These are phyloP conservation scores for Mylabris sibirica DNA, from an alignment of 2,888 invertebrate genomes.

Conservation along the genomic window DNA sequence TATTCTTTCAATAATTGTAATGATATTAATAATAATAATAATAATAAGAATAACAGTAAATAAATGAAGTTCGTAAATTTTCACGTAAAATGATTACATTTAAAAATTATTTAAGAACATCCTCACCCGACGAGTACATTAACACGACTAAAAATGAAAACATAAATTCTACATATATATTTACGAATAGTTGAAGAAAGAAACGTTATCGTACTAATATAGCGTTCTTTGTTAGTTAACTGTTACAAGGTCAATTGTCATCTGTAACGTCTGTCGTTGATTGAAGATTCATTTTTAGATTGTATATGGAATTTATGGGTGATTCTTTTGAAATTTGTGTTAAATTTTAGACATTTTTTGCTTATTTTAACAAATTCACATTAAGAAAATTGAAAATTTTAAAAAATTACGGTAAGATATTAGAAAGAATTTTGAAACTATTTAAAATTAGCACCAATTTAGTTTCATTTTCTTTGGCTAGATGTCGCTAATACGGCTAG, in stretches of 20 bases:
- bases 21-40: background rate
- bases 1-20: slow-evolving; percentile 49
- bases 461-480: too few species aligned
- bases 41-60: too few species aligned
- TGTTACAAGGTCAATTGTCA: background rate
- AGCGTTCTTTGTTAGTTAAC: background rate
- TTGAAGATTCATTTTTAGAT: background rate
- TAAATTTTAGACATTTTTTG: background rate
- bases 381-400: background rate
- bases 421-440: too few species aligned
- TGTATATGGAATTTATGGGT: background rate
- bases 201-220: background rate
- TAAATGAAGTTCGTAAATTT: slow-evolving; percentile 47
- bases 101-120: slow-evolving; percentile 43
- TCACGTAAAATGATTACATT: slow-evolving; percentile 30
- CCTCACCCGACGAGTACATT: slow-evolving; percentile 52
- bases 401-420: too few species aligned
- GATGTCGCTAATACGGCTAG: too few species aligned
- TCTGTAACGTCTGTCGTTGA: slow-evolving; percentile 4
- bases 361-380: background rate
- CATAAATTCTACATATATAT: background rate
- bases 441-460: too few species aligned
- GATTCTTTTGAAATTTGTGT: background rate
- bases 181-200: background rate
- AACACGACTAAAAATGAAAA: slow-evolving; percentile 56